Evolutionary conservation across 2,888 invertebrate genomes (phyloP).

Genomic region (Agrotis exclamationis): DNA sequence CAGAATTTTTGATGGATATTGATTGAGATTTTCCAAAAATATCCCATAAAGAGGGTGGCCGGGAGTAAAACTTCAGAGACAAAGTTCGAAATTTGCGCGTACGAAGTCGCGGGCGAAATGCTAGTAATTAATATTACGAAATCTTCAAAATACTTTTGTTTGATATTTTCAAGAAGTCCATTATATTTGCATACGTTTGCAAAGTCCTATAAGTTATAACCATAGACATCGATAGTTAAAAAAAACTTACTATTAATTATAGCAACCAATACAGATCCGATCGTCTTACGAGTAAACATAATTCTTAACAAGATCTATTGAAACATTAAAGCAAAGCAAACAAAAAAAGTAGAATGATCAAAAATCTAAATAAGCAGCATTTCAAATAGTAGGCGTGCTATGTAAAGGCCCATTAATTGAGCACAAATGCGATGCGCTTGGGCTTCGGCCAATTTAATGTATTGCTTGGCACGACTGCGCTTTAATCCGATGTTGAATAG

Average conservation of each 20-base stretch:
- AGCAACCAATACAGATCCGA: slow-evolving; percentile 2
- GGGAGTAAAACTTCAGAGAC: no score
- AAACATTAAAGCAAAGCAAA: slow-evolving; percentile 23
- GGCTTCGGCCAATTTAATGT: slow-evolving; percentile 87
- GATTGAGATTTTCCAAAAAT: no score
- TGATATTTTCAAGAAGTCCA: no score
- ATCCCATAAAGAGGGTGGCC: no score
- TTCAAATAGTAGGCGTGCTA: slow-evolving; percentile 71
- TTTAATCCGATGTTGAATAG: slow-evolving; percentile 83
- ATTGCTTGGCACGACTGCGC: slow-evolving; percentile 84
- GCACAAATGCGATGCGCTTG: slow-evolving; percentile 83
- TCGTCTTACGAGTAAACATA: background rate
- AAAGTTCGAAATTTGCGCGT: no score
- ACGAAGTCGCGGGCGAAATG: no score
- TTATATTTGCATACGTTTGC: background rate
- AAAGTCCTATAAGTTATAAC: background rate
- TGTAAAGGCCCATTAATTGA: slow-evolving; percentile 85
- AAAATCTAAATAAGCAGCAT: slow-evolving; percentile 63
- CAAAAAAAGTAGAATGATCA: slow-evolving; percentile 29
- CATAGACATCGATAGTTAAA: no score
- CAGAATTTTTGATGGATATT: no score
- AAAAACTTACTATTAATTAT: background rate
- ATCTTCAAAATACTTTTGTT: background rate
- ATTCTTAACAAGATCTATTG: slow-evolving; percentile 5
- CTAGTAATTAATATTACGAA: no score